A percentile compares a stretch with the other conserved stretches of the same genome.
Evolutionary conservation across 2,113 vertebrate genomes (phyloP).

Genomic region (Triplophysa dalaica): DNA sequence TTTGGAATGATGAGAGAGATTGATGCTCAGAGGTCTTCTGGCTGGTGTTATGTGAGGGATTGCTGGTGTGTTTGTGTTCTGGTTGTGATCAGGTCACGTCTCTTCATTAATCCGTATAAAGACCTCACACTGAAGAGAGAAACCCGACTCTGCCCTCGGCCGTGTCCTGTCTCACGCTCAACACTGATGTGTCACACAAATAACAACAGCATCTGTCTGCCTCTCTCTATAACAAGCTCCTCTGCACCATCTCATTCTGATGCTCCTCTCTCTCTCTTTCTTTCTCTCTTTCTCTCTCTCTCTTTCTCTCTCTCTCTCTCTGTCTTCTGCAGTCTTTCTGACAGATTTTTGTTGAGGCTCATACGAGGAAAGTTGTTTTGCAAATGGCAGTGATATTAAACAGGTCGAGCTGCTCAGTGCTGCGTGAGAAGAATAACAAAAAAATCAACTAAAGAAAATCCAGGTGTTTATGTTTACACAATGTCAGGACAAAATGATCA

Average conservation of each 20-base stretch:
- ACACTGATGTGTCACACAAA: slow-evolving; percentile 7
- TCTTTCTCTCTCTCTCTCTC: not conserved
- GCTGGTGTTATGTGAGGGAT: not conserved
- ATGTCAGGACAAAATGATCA: no score
- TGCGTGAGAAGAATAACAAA: slow-evolving; percentile 27
- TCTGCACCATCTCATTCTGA: slow-evolving; percentile 13
- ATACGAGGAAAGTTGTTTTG: slow-evolving; percentile 36
- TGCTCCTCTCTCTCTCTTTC: not conserved
- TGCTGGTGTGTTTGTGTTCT: not conserved
- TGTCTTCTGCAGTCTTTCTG: slow-evolving; percentile 16
- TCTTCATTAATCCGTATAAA: not conserved
- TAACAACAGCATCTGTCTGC: slow-evolving; percentile 37
- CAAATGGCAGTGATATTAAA: slow-evolving; percentile 28
- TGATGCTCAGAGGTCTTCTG: not conserved
- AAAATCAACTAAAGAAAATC: not conserved
- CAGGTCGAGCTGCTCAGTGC: not conserved
- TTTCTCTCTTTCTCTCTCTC: not conserved
- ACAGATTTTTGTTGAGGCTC: slow-evolving; percentile 18
- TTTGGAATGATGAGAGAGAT: no score
- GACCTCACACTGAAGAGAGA: not conserved
- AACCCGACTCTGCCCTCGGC: not conserved
- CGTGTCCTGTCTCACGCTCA: not conserved
- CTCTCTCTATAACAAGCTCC: slow-evolving; percentile 25
- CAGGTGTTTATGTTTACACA: no score
- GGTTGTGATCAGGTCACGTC: not conserved